Base-by-base conservation (phyloP, 2,888 invertebrate genomes). In the Mycalesis mineus region DNA sequence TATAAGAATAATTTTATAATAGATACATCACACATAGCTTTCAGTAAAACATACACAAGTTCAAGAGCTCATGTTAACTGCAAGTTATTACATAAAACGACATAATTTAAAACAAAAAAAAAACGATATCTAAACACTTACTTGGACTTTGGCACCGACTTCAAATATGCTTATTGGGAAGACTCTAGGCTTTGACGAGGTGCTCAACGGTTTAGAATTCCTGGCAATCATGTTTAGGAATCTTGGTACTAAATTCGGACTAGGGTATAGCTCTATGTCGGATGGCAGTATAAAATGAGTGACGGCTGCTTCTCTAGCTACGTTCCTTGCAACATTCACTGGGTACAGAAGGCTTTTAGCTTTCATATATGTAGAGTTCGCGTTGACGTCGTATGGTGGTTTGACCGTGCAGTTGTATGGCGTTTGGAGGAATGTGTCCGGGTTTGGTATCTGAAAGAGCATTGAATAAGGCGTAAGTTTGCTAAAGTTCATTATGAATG, bases 121-220 rank as follows among this genome's bases (percentile, higher is more conserved):
- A 17, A 41, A 17, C 41, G 2, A 8, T 41, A 14, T 3, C 4
- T 11, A 40, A 17, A n/a, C 45, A 79, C 82, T 85, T 68, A 88
- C 88, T 67, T 75, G 65, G 61, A 77, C 75, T 73, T 85, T 84
- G 67, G 78, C 84, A 75, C 94, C 94, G 60, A 97, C 95, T 89
- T 97, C 97, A 79, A 97, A 98, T 70, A 97, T 94, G 68, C 96
- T 95, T 61, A 97, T 89, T 1, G 97, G 96, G 82, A 95, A 97
- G 57, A 97, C 96, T 84, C 95, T 93, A 4, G 89, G 90, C 15
- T 78, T 84, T 5, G 68, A 91, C 68, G 77, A 91, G 69, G 68
- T 84, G 75, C 72, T 84, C 50, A 95, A 87, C 54, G 95, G 95
- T 52, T 92, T 91, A 62, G 88, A 91, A 69, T 94, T 94, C 68